phyloP scores from a whole-genome alignment of 2,113 vertebrate species.

The Cyprinus carpio region DNA sequence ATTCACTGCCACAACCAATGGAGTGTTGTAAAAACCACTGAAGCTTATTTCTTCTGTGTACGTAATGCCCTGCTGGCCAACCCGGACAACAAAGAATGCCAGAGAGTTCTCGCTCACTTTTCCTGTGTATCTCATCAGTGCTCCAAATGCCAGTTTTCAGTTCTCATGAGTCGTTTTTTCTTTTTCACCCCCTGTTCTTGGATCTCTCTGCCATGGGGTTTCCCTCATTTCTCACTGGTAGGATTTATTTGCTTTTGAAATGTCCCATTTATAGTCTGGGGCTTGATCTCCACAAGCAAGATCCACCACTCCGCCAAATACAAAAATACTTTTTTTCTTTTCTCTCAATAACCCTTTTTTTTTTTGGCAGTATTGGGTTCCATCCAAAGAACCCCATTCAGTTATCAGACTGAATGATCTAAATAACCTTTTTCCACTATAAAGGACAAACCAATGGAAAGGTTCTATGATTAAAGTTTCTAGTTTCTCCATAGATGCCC shows the following conservation, averaged over 20 bases:
- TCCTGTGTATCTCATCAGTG: background rate
- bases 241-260: constrained; percentile 23
- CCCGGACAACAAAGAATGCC: constrained; percentile 4
- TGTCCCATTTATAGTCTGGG: constrained; percentile 7
- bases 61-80: background rate
- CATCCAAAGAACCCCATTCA: background rate
- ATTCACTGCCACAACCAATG: background rate
- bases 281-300: background rate
- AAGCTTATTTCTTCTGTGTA: background rate
- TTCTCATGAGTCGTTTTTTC: background rate
- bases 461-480: background rate
- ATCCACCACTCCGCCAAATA: background rate
- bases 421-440: too few species aligned
- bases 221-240: constrained; percentile 13
- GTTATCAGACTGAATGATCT: too few species aligned
- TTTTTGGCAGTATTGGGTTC: too few species aligned
- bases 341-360: background rate
- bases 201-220: background rate
- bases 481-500: background rate
- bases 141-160: background rate
- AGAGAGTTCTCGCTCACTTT: background rate
- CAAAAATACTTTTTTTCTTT: background rate
- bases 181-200: background rate
- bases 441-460: background rate
- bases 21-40: background rate